Evolutionary conservation across 2,113 vertebrate species (phyloP).

Genomic region (Salvelinus alpinus): DNA sequence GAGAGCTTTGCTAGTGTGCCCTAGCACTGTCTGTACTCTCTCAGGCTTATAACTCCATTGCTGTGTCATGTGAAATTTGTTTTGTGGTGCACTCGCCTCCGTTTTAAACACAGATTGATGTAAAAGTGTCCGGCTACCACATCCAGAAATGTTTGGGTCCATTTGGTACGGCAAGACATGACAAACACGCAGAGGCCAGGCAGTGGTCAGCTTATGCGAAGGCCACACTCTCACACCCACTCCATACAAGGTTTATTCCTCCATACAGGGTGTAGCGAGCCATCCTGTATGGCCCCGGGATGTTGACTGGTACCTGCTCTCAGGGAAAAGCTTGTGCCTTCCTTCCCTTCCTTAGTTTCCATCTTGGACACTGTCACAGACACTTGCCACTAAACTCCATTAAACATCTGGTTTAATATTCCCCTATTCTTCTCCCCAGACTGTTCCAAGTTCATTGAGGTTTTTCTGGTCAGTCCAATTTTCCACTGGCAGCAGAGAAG

Average conservation of each 20-base stretch:
- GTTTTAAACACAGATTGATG: conserved; percentile 64
- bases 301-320: conserved; percentile 46
- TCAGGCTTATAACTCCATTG: conserved; percentile 66
- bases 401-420: conserved; percentile 83
- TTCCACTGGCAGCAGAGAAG: conserved; percentile 80
- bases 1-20: conserved; percentile 44
- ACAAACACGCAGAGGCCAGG: conserved; percentile 40
- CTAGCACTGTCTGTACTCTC: conserved; percentile 44
- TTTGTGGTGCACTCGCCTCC: conserved; percentile 55
- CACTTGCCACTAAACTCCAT: conserved; percentile 82
- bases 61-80: conserved; percentile 69
- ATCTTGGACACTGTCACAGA: conserved; percentile 68
- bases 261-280: conserved; percentile 1
- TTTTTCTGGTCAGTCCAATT: conserved; percentile 82
- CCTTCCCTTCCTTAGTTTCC: conserved; percentile 31
- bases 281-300: not conserved
- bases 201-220: conserved; percentile 57
- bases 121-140: conserved; percentile 60
- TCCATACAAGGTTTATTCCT: conserved; percentile 33
- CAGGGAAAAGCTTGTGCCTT: conserved; percentile 21
- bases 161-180: conserved; percentile 42
- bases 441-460: conserved; percentile 80
- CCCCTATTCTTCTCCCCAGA: conserved; percentile 72
- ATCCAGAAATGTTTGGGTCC: conserved; percentile 57
- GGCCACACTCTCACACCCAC: conserved; percentile 33